Base-by-base conservation (phyloP, 2,113 vertebrate species). In the Okapia johnstoni region DNA sequence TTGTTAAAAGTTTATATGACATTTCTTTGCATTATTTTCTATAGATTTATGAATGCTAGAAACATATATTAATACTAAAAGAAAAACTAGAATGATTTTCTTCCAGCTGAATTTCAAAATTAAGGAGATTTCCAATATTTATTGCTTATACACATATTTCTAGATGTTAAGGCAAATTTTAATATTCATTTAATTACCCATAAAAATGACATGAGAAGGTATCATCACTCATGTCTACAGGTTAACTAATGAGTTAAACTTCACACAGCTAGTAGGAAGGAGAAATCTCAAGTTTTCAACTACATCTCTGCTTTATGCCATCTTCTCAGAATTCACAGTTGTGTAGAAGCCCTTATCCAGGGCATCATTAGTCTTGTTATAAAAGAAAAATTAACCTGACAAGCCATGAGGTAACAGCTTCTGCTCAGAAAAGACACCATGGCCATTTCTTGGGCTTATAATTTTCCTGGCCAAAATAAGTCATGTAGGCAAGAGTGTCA, bases 21-120 rank as follows among this genome's bases (percentile, higher is more conserved):
- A 0, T 6, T 55, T 61, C 9, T 76, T 94, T 7, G 36, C 6
- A 89, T 87, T 57, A 83, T 87, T 95, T 23, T 40, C 17, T 12
- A 36, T 46, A 85, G 1, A 80, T 93, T 93, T 57, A 21, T 91
- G 23, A 88, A 85, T 58, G 3, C 70, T 57, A 36, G 92, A 94
- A 87, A 73, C 12, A 85, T 36, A 10, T 4, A 40, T 79, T 70
- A 60, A 40, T 43, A 12, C 17, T 40, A 33, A 89, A 85, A 6
- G 25, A 79, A 84, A 84, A 52, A 8, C 21, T 50, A 25, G 11
- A 88, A 10, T 80, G 66, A 85, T 25, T 92, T 94, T 87, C 26
- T 54, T 86, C 17, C 16, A 61, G 21, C 7, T 85, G 80, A 61
- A 85, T 57, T 55, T 97, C 36, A 96, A 79, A 79, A 70, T 93